A percentile compares a stretch with the other conserved stretches of the same genome.
These are phyloP conservation scores for Mamestra configurata DNA, from an alignment of 1,140 invertebrate species.

Conservation along the genomic window DNA sequence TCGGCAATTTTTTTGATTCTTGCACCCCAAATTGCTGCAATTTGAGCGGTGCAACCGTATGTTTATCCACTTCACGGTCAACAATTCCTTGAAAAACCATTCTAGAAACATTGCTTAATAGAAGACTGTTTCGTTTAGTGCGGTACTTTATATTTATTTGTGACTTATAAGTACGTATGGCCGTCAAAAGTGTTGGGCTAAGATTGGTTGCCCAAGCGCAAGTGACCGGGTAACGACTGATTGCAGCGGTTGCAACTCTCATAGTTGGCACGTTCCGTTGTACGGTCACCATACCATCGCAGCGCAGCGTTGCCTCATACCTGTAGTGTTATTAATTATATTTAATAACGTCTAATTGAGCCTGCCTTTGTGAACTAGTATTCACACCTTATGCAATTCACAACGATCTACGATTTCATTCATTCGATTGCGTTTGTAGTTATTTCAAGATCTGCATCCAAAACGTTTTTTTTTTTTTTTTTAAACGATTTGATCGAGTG, in stretches of 20 bases:
- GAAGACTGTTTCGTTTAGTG: not conserved
- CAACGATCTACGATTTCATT: not conserved
- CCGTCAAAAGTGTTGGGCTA: not conserved
- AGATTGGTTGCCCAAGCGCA: constrained; percentile 66
- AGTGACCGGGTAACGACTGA: constrained; percentile 74
- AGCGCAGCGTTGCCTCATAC: constrained; percentile 60
- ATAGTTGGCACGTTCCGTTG: constrained; percentile 57
- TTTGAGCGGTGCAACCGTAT: constrained; percentile 18
- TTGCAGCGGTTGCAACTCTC: constrained; percentile 66
- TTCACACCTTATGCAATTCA: constrained; percentile 13
- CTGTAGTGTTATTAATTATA: constrained; percentile 63
- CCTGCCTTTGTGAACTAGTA: constrained; percentile 2
- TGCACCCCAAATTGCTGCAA: constrained; percentile 26
- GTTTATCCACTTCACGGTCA: constrained; percentile 10
- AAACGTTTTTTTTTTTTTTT: no score
- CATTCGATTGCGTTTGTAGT: not conserved
- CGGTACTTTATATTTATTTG: not conserved
- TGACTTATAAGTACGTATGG: constrained; percentile 10
- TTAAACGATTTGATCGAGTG: no score
- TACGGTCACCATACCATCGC: constrained; percentile 50
- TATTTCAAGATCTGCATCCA: not conserved
- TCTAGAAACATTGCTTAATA: not conserved
- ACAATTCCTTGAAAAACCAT: constrained; percentile 8
- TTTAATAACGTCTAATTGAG: constrained; percentile 56
- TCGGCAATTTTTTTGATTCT: constrained; percentile 13